These are phyloP conservation scores for Phrixothrix hirtus DNA, from an alignment of 2,888 invertebrate species.

Conservation along the genomic window DNA sequence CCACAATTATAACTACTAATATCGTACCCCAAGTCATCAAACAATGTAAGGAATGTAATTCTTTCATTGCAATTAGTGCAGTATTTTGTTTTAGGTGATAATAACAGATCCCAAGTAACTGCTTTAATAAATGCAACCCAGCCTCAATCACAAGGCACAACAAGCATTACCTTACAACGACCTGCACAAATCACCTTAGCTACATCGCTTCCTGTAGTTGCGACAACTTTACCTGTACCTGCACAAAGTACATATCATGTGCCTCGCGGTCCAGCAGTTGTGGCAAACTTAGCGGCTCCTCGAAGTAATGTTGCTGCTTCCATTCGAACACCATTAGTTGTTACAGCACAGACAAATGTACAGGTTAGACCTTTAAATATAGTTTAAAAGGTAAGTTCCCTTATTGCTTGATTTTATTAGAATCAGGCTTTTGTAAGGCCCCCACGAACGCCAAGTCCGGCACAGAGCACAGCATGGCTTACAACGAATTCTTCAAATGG, in stretches of 20 bases:
- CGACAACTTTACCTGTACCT: slow-evolving; percentile 44
- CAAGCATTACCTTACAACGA: slow-evolving; percentile 47
- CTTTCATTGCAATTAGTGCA: not conserved
- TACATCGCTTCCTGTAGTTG: slow-evolving; percentile 47
- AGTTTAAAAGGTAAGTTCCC: no score
- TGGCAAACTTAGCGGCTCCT: slow-evolving; percentile 73
- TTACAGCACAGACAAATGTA: slow-evolving; percentile 44
- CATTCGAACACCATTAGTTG: slow-evolving; percentile 52
- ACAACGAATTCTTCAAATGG: slow-evolving; percentile 49
- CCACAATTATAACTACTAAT: slow-evolving; percentile 54
- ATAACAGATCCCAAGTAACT: slow-evolving; percentile 15
- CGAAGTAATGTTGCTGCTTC: slow-evolving; percentile 62
- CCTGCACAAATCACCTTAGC: slow-evolving; percentile 54
- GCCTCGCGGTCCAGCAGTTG: slow-evolving; percentile 70
- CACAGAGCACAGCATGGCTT: slow-evolving; percentile 52
- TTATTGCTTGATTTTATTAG: slow-evolving; percentile 19
- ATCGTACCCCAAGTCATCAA: slow-evolving; percentile 60
- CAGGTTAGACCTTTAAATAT: no score
- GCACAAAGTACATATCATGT: slow-evolving; percentile 50
- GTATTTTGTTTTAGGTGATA: slow-evolving; percentile 24
- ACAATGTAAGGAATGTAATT: slow-evolving; percentile 50
- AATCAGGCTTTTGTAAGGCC: slow-evolving; percentile 50
- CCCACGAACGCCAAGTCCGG: slow-evolving; percentile 54
- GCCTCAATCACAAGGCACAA: slow-evolving; percentile 41
- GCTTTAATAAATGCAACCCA: no score